Percentiles rank a stretch among this genome's conserved stretches.
Conservation (phyloP, 2,888 invertebrate genomes). For the Nomada flava region DNA sequence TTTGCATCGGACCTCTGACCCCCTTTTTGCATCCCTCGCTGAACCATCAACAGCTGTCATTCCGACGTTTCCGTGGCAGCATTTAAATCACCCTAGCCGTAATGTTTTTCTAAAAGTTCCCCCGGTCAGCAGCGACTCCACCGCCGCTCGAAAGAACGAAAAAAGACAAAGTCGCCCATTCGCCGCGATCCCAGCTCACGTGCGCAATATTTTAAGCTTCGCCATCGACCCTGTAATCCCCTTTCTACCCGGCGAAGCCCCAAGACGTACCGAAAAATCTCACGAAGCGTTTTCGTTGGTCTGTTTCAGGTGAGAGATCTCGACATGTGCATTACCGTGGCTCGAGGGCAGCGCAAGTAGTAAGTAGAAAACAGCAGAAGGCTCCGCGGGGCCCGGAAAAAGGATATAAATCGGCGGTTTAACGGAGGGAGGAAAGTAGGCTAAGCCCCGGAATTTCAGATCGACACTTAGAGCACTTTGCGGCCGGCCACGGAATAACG, state of each 20-base stretch:
- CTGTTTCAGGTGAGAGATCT: slow-evolving; percentile 74
- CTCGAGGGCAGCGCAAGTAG: not conserved
- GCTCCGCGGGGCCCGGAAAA: not conserved
- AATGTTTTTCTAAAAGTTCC: too few relatives aligned
- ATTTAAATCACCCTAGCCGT: too few relatives aligned
- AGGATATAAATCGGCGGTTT: slow-evolving; percentile 59
- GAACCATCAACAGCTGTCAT: not conserved
- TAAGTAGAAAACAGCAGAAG: slow-evolving; percentile 11
- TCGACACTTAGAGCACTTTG: slow-evolving; percentile 51
- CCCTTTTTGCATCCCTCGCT: not conserved
- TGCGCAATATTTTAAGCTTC: too few relatives aligned
- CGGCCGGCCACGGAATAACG: slow-evolving; percentile 56
- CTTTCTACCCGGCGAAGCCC: not conserved
- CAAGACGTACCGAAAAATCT: not conserved
- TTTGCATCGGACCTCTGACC: slow-evolving; percentile 40
- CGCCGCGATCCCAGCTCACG: too few relatives aligned
- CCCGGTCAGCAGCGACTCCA: too few relatives aligned
- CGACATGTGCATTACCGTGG: slow-evolving; percentile 28
- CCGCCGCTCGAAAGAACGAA: too few relatives aligned
- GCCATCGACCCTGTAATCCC: not conserved
- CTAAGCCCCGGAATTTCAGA: slow-evolving; percentile 59
- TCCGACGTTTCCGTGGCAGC: too few relatives aligned
- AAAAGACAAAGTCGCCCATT: too few relatives aligned
- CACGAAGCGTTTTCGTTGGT: slow-evolving; percentile 38
- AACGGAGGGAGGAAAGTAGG: slow-evolving; percentile 52